Evolutionary conservation across 2,797 vertebrate species (phyloP).

Genomic region (Cyprinodon diabolis): DNA sequence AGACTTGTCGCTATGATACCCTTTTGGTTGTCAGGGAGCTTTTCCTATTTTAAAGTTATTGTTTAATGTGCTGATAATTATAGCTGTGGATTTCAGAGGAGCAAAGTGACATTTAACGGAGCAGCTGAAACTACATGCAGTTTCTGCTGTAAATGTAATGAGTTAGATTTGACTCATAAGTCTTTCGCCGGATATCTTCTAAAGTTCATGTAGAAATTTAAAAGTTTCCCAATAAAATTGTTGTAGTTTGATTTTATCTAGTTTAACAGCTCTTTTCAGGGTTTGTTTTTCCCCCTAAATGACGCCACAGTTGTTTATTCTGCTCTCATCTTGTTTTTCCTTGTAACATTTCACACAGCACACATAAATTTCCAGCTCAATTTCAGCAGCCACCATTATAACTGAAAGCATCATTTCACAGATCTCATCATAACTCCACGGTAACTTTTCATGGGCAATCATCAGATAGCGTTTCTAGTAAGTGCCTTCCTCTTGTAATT

Average conservation of each 20-base stretch:
- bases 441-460: constrained; percentile 8
- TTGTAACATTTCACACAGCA: background rate
- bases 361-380: background rate
- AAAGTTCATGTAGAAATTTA: background rate
- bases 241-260: background rate
- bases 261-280: background rate
- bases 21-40: constrained; percentile 40
- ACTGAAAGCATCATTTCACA: constrained; percentile 12
- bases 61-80: constrained; percentile 8
- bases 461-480: constrained; percentile 20
- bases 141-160: background rate
- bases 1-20: constrained; percentile 48
- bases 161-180: background rate
- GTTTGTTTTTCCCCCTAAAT: background rate
- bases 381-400: background rate
- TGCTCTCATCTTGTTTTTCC: background rate
- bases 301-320: background rate
- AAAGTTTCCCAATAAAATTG: background rate
- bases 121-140: constrained; percentile 4
- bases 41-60: constrained; percentile 36
- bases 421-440: constrained; percentile 14
- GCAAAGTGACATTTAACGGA: constrained; percentile 10
- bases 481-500: constrained; percentile 20
- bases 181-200: background rate
- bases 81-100: background rate